These are phyloP conservation scores for Nicator chloris DNA, from an alignment of 2,113 vertebrate genomes.

Conservation along the genomic window DNA sequence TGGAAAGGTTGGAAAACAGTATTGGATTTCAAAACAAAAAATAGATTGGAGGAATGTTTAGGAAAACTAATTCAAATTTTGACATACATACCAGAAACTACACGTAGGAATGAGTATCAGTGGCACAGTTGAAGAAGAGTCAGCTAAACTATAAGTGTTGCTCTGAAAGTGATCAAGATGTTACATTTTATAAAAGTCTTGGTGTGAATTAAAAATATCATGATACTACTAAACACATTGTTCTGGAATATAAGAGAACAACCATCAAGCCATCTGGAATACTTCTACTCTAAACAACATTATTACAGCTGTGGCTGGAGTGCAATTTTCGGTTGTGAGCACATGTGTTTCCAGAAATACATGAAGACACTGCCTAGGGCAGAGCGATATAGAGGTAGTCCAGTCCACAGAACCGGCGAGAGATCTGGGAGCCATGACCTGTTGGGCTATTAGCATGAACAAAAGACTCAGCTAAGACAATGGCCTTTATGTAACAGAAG, in stretches of 20 bases:
- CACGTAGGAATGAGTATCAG: neutral
- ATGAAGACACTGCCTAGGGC: neutral
- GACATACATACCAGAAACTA: neutral
- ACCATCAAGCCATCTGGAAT: neutral
- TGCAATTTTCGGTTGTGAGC: neutral
- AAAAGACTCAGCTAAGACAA: neutral
- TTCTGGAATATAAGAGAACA: neutral
- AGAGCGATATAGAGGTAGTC: neutral
- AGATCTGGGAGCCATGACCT: neutral
- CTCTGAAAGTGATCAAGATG: neutral
- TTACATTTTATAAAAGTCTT: neutral
- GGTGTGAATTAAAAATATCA: neutral
- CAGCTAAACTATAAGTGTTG: neutral
- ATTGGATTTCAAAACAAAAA: neutral
- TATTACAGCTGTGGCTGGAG: neutral
- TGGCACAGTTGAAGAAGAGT: neutral
- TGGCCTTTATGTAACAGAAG: neutral
- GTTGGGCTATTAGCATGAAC: neutral
- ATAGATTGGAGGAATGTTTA: neutral
- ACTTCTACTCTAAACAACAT: neutral
- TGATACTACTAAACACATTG: neutral
- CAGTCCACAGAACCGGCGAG: neutral
- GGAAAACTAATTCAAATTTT: neutral
- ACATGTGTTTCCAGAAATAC: neutral
- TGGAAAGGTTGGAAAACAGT: neutral